Conservation (phyloP, 1,140 invertebrate species). For the Rhizoglyphus robini region DNA sequence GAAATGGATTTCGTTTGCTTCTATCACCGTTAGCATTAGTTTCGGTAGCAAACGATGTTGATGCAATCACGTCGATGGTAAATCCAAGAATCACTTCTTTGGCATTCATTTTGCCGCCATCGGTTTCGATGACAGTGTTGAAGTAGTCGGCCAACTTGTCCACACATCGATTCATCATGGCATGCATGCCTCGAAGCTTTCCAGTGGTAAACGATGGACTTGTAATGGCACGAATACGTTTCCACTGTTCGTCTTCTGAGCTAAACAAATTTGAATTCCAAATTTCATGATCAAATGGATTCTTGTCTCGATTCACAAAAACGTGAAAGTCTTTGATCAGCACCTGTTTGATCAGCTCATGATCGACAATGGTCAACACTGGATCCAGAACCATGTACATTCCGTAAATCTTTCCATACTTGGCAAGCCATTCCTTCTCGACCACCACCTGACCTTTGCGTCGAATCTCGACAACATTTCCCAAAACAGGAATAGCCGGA, state of each 20-base stretch:
- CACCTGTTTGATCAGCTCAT: background rate
- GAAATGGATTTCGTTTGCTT: background rate
- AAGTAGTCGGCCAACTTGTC: too few relatives aligned
- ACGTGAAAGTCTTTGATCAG: background rate
- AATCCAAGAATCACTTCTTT: background rate
- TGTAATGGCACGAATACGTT: conserved; percentile 38
- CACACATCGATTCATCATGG: background rate
- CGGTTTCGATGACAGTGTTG: background rate
- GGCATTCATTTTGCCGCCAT: background rate
- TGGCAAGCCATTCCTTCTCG: background rate
- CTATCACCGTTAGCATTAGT: background rate
- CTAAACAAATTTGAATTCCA: too few relatives aligned
- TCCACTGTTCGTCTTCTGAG: conserved; percentile 38
- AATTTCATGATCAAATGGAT: background rate
- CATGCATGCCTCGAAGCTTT: conserved; percentile 43
- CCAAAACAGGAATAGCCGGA: background rate
- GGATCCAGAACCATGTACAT: background rate
- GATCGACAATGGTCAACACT: too few relatives aligned
- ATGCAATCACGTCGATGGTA: too few relatives aligned
- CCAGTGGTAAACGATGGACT: conserved; percentile 41
- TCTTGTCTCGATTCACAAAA: too few relatives aligned
- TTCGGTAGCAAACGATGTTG: too few relatives aligned
- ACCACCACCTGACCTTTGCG: background rate
- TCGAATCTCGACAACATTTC: background rate
- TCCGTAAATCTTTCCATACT: background rate